These are phyloP conservation scores for Lagopus leucura DNA, from an alignment of 2,113 vertebrate genomes.

Conservation along the genomic window DNA sequence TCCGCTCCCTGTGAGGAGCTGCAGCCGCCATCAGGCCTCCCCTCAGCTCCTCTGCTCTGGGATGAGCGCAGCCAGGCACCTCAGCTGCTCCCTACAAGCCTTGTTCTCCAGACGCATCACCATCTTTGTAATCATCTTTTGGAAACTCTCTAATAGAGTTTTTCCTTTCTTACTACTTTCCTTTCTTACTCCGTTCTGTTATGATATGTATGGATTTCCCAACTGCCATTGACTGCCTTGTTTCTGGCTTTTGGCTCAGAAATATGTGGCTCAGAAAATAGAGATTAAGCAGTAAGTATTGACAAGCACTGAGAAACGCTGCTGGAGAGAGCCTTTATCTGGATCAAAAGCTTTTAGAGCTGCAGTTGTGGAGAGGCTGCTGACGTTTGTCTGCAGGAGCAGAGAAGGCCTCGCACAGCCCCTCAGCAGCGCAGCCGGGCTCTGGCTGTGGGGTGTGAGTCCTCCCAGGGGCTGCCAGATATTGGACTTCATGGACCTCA, in stretches of 20 bases:
- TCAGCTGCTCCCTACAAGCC: too few relatives aligned
- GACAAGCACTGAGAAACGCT: background rate
- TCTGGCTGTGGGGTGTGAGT: background rate
- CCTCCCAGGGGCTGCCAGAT: background rate
- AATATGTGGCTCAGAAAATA: background rate
- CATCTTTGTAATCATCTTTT: too few relatives aligned
- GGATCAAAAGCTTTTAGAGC: conserved; percentile 44
- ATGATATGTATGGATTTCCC: background rate
- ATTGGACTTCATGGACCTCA: too few relatives aligned
- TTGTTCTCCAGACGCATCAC: too few relatives aligned
- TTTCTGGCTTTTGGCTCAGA: conserved; percentile 7
- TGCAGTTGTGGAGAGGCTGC: background rate
- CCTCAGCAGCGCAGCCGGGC: rapidly evolving
- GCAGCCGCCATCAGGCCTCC: too few relatives aligned
- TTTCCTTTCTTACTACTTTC: background rate
- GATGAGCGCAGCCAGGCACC: too few relatives aligned
- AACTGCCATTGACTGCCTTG: background rate
- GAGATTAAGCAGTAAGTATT: conserved; percentile 39
- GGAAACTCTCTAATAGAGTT: too few relatives aligned
- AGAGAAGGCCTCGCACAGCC: background rate
- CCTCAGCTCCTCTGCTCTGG: too few relatives aligned
- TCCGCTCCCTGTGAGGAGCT: too few relatives aligned
- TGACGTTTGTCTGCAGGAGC: background rate
- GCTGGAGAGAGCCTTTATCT: conserved; percentile 22
- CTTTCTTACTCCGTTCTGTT: background rate